Evolutionary conservation across 2,113 vertebrate species (phyloP), one percentile per base, ranked within the genome.

Genomic region (Rhea pennata): DNA sequence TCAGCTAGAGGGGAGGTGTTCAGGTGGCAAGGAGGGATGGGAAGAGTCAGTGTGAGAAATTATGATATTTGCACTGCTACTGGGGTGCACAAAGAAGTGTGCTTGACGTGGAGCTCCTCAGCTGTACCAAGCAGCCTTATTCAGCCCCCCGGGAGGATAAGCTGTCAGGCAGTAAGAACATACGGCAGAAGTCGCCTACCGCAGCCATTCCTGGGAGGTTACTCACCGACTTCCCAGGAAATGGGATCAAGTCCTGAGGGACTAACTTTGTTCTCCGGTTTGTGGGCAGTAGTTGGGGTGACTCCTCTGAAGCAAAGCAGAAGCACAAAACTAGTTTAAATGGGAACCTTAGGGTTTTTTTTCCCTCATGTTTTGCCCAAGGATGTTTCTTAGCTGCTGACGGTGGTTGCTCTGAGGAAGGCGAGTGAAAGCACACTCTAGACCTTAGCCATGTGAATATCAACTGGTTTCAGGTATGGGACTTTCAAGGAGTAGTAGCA

Each of bases 141-240:
- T 79, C 54, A 77, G 75, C 67, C 58, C 65, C 22, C 19, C 33
- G 0, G 11, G 1, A 1, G 14, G 64, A 46, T 1, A 6, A 76
- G 58, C 87, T 59, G 36, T 8, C 61, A 78, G 82, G 82, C 79
- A 58, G 71, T 19, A 5, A 72, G 75, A 26, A 10, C 17, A 14
- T 17, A 75, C 48, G 33, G 74, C 87, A 73, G 66, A 50, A 27
- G 5, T 74, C 29, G 74, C 75, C 66, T 72, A 90, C 82, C 9
- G 0, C 92, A 91, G 14, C 78, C 71, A 83, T 94, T 96, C 92
- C 93, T 85, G 10, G 2, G 78, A 42, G 44, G 87, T 96, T 96
- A 93, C 62, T 96, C 94, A 96, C 71, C 15, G 75, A 7, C 78
- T 93, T 96, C 67, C 59, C 92, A 94, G 78, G 84, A 95, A 85